Percentiles rank a stretch among this genome's conserved stretches.
Evolutionary conservation across 2,888 invertebrate species (phyloP).

Genomic region (Schizaphis graminum): DNA sequence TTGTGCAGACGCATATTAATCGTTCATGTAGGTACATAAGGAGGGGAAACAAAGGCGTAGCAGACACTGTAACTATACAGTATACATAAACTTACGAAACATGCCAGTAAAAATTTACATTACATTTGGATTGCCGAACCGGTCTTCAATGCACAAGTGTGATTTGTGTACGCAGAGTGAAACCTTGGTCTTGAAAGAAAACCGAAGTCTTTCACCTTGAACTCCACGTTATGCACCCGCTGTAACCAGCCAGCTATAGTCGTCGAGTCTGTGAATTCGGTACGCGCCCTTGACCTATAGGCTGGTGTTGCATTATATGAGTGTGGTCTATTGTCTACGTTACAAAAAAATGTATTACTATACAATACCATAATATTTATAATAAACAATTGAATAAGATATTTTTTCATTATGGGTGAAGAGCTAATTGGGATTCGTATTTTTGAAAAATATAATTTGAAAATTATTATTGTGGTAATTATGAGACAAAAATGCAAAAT

Average conservation of each 20-base stretch:
- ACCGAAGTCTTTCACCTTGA: slow-evolving; percentile 26
- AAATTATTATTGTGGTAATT: not conserved
- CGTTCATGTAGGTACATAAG: not conserved
- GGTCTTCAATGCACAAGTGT: not conserved
- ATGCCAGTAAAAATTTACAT: not conserved
- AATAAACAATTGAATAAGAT: not conserved
- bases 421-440: not conserved
- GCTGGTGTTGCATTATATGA: not conserved
- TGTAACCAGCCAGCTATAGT: not conserved
- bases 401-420: not conserved
- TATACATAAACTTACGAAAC: not conserved
- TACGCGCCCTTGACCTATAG: slow-evolving; percentile 35
- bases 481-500: not conserved
- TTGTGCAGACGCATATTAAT: not conserved
- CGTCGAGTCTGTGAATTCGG: not conserved
- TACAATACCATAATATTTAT: not conserved
- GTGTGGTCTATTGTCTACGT: not conserved
- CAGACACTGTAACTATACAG: not conserved
- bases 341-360: not conserved
- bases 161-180: not conserved
- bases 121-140: not conserved
- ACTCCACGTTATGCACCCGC: not conserved
- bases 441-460: not conserved
- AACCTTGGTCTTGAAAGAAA: slow-evolving; percentile 54
- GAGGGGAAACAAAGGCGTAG: not conserved